Evolutionary conservation across 2,797 vertebrate species (phyloP).

Genomic region (Poeciliopsis turneri): DNA sequence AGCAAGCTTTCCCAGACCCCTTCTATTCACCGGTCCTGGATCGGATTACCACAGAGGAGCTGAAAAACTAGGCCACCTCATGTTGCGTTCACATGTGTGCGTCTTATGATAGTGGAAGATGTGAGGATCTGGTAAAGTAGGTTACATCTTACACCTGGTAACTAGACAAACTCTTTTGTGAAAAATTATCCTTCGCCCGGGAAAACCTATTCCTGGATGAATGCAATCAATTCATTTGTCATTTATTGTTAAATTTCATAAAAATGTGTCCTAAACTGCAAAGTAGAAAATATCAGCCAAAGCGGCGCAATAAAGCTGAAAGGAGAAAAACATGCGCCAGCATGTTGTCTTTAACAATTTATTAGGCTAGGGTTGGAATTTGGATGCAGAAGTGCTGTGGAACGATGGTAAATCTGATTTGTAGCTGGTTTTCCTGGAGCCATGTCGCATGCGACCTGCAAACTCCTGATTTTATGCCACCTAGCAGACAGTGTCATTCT

Average conservation of each 20-base stretch:
- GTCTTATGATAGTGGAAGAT: constrained; percentile 31
- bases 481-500: neutral
- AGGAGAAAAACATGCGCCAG: neutral
- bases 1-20: constrained; percentile 69
- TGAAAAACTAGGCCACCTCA: constrained; percentile 71
- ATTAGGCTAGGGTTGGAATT: neutral
- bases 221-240: neutral
- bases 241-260: neutral
- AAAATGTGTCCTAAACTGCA: neutral
- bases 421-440: constrained; percentile 25
- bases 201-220: constrained; percentile 2
- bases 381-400: neutral
- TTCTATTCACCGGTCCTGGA: constrained; percentile 57
- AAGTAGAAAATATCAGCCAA: neutral
- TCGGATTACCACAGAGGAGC: constrained; percentile 68
- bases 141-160: constrained; percentile 45
- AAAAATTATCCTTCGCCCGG: constrained; percentile 3
- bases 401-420: constrained; percentile 14
- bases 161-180: constrained; percentile 28
- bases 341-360: constrained; percentile 18
- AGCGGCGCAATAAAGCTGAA: neutral
- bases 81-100: constrained; percentile 41
- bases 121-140: constrained; percentile 38
- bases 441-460: neutral
- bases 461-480: neutral